A percentile compares a stretch with the other conserved stretches of the same genome.
Evolutionary conservation across 1,140 invertebrate genomes (phyloP).

Genomic region (Brachionus sp.): DNA sequence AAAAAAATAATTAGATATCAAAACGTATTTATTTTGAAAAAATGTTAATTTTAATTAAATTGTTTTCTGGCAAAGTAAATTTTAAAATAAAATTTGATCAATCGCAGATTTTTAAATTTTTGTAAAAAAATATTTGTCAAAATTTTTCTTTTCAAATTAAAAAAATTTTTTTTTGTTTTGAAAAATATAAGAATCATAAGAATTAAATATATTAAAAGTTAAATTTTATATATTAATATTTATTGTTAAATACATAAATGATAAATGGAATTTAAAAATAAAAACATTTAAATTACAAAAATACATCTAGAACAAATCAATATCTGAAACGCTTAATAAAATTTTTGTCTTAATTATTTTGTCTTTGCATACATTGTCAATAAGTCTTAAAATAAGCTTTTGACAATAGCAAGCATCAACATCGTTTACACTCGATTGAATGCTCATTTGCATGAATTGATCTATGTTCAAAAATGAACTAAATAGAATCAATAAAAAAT

Average conservation of each 20-base stretch:
- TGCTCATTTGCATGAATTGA: constrained; percentile 29
- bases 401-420: constrained; percentile 41
- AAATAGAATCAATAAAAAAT: constrained; percentile 40
- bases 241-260: neutral
- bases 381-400: constrained; percentile 17
- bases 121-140: too few species aligned
- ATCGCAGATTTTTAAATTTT: too few species aligned
- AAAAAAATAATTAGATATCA: too few species aligned
- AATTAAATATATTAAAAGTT: too few species aligned
- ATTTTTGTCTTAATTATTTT: constrained; percentile 38
- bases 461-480: constrained; percentile 34
- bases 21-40: too few species aligned
- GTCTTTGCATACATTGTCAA: constrained; percentile 22
- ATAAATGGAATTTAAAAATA: neutral
- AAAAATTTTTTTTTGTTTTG: neutral
- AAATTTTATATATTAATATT: neutral
- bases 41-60: too few species aligned
- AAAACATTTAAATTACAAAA: neutral
- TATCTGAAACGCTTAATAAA: constrained; percentile 23
- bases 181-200: too few species aligned
- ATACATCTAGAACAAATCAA: constrained; percentile 13
- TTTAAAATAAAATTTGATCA: too few species aligned
- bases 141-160: too few species aligned
- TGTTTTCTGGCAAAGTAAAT: too few species aligned
- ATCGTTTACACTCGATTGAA: neutral